Conservation (phyloP, 2,797 vertebrate species). For the Sebastolobus altivelis region DNA sequence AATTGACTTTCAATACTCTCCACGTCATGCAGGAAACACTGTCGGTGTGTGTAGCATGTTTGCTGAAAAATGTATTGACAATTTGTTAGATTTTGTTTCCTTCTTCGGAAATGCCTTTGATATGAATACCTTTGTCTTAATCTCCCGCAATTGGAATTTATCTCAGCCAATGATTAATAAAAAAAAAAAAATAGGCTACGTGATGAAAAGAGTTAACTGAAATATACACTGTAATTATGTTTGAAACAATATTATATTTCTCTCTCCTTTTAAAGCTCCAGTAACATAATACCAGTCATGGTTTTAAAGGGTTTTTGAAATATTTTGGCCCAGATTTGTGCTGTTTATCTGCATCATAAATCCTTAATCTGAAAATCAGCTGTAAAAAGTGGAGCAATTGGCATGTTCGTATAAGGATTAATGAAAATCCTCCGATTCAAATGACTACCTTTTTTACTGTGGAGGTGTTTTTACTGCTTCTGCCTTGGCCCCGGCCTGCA, state of each 20-base stretch:
- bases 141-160: constrained; percentile 44
- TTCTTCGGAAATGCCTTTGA: constrained; percentile 22
- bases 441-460: constrained; percentile 35
- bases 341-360: constrained; percentile 51
- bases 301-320: constrained; percentile 43
- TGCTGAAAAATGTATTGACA: constrained; percentile 42
- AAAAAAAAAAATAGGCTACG: constrained; percentile 39
- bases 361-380: constrained; percentile 67
- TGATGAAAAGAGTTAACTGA: constrained; percentile 51
- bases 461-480: constrained; percentile 33
- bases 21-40: constrained; percentile 51
- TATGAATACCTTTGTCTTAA: constrained; percentile 45
- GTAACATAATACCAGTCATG: constrained; percentile 40
- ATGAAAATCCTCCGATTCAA: constrained; percentile 52
- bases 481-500: constrained; percentile 47
- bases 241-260: constrained; percentile 50
- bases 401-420: constrained; percentile 30
- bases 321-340: constrained; percentile 48
- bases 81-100: constrained; percentile 48
- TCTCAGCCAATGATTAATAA: constrained; percentile 47
- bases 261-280: constrained; percentile 22
- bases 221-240: constrained; percentile 61
- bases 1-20: constrained; percentile 77
- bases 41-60: constrained; percentile 42
- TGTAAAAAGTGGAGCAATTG: constrained; percentile 65